Evolutionary conservation across 2,888 invertebrate species (phyloP).

Genomic region (Orthosia gracilis): DNA sequence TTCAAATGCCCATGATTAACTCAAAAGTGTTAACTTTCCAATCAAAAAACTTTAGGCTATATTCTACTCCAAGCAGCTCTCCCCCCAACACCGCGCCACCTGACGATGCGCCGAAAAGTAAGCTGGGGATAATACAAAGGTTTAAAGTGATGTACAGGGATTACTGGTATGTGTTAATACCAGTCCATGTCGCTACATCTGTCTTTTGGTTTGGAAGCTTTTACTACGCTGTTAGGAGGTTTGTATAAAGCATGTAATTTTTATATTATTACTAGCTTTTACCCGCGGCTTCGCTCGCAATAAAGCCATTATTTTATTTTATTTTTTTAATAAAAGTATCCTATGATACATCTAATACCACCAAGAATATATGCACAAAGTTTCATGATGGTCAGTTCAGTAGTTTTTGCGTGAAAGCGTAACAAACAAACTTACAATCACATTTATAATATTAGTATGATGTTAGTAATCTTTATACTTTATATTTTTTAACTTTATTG

Average conservation of each 20-base stretch:
- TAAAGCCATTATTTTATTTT: too few species aligned
- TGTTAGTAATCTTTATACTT: neutral
- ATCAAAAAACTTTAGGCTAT: conserved; percentile 69
- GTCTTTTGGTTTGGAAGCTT: conserved; percentile 97
- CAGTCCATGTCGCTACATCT: conserved; percentile 98
- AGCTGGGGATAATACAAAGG: conserved; percentile 93
- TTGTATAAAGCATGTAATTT: conserved; percentile 63
- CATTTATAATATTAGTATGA: too few species aligned
- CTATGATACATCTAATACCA: too few species aligned
- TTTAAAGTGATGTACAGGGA: conserved; percentile 98
- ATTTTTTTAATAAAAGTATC: too few species aligned
- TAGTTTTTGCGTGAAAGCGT: too few species aligned
- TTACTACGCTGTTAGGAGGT: conserved; percentile 97
- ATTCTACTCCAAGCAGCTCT: conserved; percentile 68
- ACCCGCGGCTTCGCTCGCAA: too few species aligned
- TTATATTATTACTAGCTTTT: neutral
- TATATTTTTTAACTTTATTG: conserved; percentile 73
- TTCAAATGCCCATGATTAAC: conserved; percentile 61
- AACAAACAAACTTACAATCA: too few species aligned
- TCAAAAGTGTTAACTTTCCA: conserved; percentile 67
- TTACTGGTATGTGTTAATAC: conserved; percentile 99
- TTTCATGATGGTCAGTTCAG: too few species aligned
- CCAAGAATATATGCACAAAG: too few species aligned
- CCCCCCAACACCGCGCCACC: conserved; percentile 49
- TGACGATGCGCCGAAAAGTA: conserved; percentile 73